Conservation (phyloP, 2,888 invertebrate genomes). For the Bellardia bayeri region DNA sequence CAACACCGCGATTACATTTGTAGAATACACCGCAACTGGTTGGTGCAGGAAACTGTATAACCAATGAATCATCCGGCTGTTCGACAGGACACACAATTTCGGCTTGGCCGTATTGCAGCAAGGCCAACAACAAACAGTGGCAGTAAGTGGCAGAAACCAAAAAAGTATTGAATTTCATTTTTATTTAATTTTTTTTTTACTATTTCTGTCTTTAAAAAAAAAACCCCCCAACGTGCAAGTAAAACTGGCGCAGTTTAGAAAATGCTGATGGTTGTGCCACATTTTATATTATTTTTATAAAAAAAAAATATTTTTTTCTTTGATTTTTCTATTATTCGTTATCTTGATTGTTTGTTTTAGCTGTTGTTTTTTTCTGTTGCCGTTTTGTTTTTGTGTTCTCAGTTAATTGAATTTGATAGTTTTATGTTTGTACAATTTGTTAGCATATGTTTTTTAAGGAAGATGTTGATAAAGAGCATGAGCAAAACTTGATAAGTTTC, state of each 20-base stretch:
- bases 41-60: conserved; percentile 73
- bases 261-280: background rate
- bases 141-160: background rate
- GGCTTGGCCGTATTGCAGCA: background rate
- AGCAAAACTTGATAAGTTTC: background rate
- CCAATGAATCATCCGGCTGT: conserved; percentile 67
- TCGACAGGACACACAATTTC: conserved; percentile 72
- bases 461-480: background rate
- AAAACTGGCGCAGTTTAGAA: background rate
- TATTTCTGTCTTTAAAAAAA: background rate
- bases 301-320: background rate
- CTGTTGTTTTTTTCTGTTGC: background rate
- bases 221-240: background rate
- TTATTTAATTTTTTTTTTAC: background rate
- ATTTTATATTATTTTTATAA: conserved; percentile 25
- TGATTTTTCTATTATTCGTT: background rate
- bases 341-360: conserved; percentile 22
- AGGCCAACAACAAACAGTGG: background rate
- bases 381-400: background rate
- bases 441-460: background rate
- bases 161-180: conserved; percentile 48
- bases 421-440: conserved; percentile 23
- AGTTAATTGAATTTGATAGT: conserved; percentile 42
- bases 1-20: conserved; percentile 74
- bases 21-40: conserved; percentile 74